phyloP scores from a whole-genome alignment of 1,140 invertebrate genomes.

The Trichogramma pretiosum region DNA sequence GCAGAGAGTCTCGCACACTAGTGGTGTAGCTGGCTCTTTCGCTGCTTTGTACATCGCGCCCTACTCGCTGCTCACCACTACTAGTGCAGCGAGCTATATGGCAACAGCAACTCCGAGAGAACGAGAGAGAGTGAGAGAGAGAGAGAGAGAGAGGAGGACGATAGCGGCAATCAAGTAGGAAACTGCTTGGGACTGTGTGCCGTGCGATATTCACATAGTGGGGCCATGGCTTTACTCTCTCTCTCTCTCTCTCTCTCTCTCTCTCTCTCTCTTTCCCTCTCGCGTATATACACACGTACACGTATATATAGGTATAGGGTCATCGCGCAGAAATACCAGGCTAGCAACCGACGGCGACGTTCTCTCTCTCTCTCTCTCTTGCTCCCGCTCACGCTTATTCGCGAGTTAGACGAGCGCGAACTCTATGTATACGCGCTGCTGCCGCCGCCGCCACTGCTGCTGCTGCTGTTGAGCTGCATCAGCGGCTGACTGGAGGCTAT shows the following conservation, averaged over 20 bases:
- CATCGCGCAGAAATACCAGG: too few species aligned
- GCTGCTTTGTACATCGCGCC: slow-evolving; percentile 7
- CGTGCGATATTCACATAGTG: slow-evolving; percentile 44
- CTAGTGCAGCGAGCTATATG: background rate
- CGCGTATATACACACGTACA: too few species aligned
- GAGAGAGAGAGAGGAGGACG: slow-evolving; percentile 24
- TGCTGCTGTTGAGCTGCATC: too few species aligned
- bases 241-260: slow-evolving; percentile 10
- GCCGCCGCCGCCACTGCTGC: slow-evolving; percentile 9
- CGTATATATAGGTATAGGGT: too few species aligned
- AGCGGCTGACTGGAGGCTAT: too few species aligned
- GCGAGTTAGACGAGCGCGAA: too few species aligned
- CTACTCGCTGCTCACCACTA: slow-evolving; percentile 11
- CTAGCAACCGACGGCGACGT: too few species aligned
- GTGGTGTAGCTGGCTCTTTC: background rate
- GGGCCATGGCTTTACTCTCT: slow-evolving; percentile 24
- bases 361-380: slow-evolving; percentile 11
- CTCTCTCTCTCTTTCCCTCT: slow-evolving; percentile 15
- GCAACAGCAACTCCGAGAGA: slow-evolving; percentile 3
- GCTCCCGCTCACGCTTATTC: too few species aligned
- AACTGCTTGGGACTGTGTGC: slow-evolving; percentile 47
- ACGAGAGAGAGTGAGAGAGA: background rate
- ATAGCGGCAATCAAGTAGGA: slow-evolving; percentile 48
- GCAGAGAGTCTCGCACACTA: too few species aligned
- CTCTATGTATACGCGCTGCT: slow-evolving; percentile 5